Conservation (phyloP, 2,888 invertebrate species). For the Melangyna quadrimaculata region DNA sequence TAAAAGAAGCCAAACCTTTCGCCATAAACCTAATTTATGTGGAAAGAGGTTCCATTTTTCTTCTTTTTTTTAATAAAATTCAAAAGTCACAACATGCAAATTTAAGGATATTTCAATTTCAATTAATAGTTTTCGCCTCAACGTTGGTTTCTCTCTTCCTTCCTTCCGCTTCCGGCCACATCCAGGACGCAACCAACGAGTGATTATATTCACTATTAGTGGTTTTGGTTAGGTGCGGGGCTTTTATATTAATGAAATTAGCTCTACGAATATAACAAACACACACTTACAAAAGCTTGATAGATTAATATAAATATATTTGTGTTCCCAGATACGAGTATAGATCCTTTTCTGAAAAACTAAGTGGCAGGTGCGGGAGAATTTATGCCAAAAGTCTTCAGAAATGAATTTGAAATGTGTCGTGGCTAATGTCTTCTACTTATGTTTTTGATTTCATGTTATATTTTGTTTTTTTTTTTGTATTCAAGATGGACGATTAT, state of each 20-base stretch:
- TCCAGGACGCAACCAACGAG: constrained; percentile 31
- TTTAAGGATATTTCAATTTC: constrained; percentile 67
- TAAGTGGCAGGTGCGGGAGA: neutral
- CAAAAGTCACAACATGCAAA: constrained; percentile 66
- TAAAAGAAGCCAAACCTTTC: constrained; percentile 56
- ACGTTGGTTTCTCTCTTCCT: constrained; percentile 34
- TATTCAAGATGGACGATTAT: constrained; percentile 19
- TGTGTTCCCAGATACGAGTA: neutral
- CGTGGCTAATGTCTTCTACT: constrained; percentile 35
- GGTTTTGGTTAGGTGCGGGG: constrained; percentile 57
- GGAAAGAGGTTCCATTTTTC: neutral
- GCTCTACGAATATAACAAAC: neutral
- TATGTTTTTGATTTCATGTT: constrained; percentile 45
- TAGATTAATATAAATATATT: neutral
- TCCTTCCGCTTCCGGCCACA: constrained; percentile 24
- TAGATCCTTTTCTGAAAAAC: constrained; percentile 22
- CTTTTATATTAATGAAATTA: constrained; percentile 71
- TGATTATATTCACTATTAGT: constrained; percentile 57
- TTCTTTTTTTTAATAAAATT: constrained; percentile 44
- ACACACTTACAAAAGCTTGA: neutral
- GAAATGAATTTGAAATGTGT: constrained; percentile 42
- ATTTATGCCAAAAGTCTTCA: constrained; percentile 14
- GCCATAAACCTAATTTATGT: constrained; percentile 48
- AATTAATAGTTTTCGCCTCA: constrained; percentile 56
- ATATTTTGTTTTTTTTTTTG: constrained; percentile 15